These are phyloP conservation scores for Oostethus manadensis DNA, from an alignment of 2,113 vertebrate genomes.

Conservation along the genomic window DNA sequence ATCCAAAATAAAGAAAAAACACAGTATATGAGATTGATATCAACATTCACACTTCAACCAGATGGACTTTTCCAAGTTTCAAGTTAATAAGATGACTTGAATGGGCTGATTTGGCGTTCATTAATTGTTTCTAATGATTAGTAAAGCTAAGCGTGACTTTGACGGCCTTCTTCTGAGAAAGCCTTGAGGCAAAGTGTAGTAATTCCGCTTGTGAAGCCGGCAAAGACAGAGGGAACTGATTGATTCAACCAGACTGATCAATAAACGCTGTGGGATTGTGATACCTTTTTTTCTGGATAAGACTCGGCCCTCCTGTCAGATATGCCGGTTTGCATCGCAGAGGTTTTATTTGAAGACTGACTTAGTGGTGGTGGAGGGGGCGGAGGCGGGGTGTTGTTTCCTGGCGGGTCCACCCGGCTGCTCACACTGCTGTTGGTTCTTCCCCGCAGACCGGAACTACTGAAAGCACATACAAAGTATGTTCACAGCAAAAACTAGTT, in stretches of 20 bases:
- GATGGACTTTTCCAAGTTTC: too few relatives aligned
- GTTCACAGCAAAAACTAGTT: too few relatives aligned
- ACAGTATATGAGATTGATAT: too few relatives aligned
- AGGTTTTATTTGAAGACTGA: conserved; percentile 4
- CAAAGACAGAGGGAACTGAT: not conserved
- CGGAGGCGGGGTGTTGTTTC: conserved; percentile 25
- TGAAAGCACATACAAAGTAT: conserved; percentile 8
- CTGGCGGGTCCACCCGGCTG: conserved; percentile 33
- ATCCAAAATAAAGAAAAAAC: too few relatives aligned
- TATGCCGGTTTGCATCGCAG: conserved; percentile 1
- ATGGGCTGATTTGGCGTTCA: not conserved
- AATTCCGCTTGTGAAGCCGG: not conserved
- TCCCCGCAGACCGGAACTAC: conserved; percentile 7
- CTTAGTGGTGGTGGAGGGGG: conserved; percentile 26
- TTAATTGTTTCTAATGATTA: not conserved
- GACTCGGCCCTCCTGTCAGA: conserved; percentile 20
- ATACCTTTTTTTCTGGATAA: conserved; percentile 40
- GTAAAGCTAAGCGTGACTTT: not conserved
- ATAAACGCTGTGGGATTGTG: not conserved
- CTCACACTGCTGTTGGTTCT: conserved; percentile 48
- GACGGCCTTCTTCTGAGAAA: not conserved
- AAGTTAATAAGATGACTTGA: not conserved
- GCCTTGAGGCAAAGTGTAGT: not conserved
- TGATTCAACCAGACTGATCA: not conserved
- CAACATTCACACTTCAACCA: too few relatives aligned